A percentile compares a stretch with the other conserved stretches of the same genome.
These are phyloP conservation scores for Eidolon dupreanum DNA, from an alignment of 2,797 vertebrate species.

Conservation along the genomic window DNA sequence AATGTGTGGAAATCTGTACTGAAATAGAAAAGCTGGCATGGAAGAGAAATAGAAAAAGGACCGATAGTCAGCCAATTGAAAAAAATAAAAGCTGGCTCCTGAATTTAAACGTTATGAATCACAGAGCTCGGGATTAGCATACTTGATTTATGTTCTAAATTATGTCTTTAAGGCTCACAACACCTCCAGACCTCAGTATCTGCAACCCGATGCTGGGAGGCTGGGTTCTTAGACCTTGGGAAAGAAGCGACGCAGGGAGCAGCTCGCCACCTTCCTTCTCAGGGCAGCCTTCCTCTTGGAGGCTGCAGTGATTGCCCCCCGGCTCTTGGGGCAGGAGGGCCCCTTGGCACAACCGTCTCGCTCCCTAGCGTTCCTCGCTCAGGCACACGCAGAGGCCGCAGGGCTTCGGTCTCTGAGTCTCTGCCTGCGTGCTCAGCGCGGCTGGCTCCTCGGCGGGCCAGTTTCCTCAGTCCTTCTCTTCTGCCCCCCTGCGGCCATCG, in stretches of 20 bases:
- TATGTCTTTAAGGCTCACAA: not conserved
- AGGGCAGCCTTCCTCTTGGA: not conserved
- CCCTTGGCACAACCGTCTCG: not conserved
- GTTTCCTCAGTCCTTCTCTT: not conserved
- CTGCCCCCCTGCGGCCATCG: conserved; percentile 61
- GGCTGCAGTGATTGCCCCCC: not conserved
- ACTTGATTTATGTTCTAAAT: not conserved
- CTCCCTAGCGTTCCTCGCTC: not conserved
- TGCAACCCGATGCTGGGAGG: not conserved
- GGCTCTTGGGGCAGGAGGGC: not conserved
- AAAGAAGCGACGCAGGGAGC: too few species aligned
- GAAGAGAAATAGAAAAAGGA: not conserved
- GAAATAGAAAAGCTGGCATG: not conserved
- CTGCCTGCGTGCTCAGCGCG: not conserved
- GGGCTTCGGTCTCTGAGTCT: not conserved
- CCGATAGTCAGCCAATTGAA: not conserved
- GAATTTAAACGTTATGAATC: not conserved
- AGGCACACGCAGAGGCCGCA: not conserved
- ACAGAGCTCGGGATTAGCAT: not conserved
- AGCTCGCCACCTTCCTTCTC: not conserved
- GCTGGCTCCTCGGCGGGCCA: accelerated
- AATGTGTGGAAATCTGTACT: too few species aligned
- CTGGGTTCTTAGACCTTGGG: not conserved
- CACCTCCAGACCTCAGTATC: not conserved
- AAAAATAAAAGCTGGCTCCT: not conserved